These are phyloP conservation scores for Serranochromis macrocephalus DNA, from an alignment of 2,113 vertebrate species.

Conservation along the genomic window DNA sequence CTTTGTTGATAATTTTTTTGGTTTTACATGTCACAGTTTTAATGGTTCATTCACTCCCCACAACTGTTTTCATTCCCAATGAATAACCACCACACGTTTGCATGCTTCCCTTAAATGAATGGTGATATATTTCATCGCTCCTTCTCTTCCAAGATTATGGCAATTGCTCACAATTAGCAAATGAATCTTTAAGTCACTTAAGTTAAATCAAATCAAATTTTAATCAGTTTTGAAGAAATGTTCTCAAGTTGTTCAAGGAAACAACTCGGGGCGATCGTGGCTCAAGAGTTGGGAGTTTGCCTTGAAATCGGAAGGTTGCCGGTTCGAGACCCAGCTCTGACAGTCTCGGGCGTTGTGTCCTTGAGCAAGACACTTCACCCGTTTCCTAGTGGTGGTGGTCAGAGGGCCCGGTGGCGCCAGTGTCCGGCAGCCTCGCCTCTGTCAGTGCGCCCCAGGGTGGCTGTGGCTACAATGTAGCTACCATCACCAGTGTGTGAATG, in stretches of 20 bases:
- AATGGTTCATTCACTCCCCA: accelerated
- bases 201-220: neutral
- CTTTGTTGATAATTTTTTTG: neutral
- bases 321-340: accelerated
- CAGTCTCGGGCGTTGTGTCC: accelerated
- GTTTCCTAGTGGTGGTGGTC: accelerated
- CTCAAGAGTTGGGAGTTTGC: accelerated
- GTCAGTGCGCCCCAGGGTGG: accelerated
- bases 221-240: neutral
- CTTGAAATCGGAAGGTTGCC: accelerated
- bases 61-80: neutral
- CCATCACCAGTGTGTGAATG: accelerated
- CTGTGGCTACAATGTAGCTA: neutral
- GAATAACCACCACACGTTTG: neutral
- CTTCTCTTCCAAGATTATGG: neutral
- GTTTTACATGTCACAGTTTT: neutral
- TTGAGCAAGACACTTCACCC: accelerated
- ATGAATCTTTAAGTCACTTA: neutral
- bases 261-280: accelerated
- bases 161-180: accelerated
- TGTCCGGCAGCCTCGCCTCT: accelerated
- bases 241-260: neutral
- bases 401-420: accelerated
- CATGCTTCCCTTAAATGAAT: neutral
- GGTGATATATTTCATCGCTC: neutral